phyloP scores from a whole-genome alignment of 35 echinoderm and acorn worm species.

The Apostichopus californicus region DNA sequence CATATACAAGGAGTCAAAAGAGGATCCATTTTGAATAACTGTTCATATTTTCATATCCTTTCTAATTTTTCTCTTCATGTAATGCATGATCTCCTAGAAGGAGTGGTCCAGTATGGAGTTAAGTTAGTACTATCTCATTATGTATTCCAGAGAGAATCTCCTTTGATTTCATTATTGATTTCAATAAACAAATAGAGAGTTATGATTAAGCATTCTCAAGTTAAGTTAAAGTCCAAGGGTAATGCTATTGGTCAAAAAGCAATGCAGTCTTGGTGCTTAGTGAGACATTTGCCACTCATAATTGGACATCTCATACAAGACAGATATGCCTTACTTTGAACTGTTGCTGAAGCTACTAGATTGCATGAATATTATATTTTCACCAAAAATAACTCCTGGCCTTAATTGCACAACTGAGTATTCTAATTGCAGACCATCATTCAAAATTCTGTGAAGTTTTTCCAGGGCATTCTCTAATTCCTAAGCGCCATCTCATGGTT shows the following conservation, averaged over 20 bases:
- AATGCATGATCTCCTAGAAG: conserved; percentile 26
- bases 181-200: background rate
- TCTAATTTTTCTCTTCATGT: conserved; percentile 6
- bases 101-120: conserved; percentile 18
- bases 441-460: conserved; percentile 20
- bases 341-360: conserved; percentile 50
- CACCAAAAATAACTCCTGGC: conserved; percentile 52
- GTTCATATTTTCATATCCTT: conserved; percentile 23
- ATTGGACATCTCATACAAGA: conserved; percentile 29
- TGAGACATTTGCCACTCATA: conserved; percentile 47
- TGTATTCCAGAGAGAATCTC: background rate
- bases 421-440: conserved; percentile 57
- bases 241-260: conserved; percentile 21
- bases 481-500: conserved; percentile 58
- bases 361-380: conserved; percentile 60
- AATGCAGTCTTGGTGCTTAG: conserved; percentile 30
- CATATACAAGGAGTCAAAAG: conserved; percentile 15
- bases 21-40: background rate
- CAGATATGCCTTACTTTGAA: conserved; percentile 29
- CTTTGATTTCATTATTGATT: background rate
- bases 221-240: background rate
- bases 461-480: background rate
- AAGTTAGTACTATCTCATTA: conserved; percentile 2
- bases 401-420: conserved; percentile 41
- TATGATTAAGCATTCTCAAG: background rate